Evolutionary conservation across 2,888 invertebrate genomes (phyloP), one percentile per base, ranked within the genome.

Genomic region (Rambutsinella grinnellia): DNA sequence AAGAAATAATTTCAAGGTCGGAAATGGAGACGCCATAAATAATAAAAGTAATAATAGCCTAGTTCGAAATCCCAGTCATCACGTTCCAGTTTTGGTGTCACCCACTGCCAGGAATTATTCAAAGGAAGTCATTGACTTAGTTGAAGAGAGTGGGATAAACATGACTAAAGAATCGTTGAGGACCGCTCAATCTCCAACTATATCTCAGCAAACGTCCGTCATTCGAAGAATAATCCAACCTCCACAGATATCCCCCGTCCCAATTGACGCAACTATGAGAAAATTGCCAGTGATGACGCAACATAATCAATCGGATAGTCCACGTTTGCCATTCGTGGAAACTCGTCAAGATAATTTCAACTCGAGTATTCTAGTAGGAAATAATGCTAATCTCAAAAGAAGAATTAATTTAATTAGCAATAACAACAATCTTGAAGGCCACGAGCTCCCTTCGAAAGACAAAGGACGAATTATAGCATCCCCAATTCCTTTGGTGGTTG

Each of bases 161-260:
- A 44, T 46, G 46, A 28, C 21, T 2, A 56, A 49, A 26, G 71
- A 71, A 49, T 44, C 63, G 1, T 28, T 49, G 15, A 5, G 53
- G 21, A 19, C 36, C 1, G 62, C 21, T 1, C 28, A 56, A 1
- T 47, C 71, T 0, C 56, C 62, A 49, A 56, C 47, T 24, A 10
- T 63, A 26, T 28, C 57, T 17, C 72, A 65, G 1, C 65, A 72
- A 60, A 66, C 72, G 13, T 60, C 72, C 5, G 72, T 72, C 17
- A 72, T 72, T 24, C 72, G 72, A 8, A 28, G 66, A 46, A 49
- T 66, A 36, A 65, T n/a, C n/a, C n/a, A 65, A 21, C 71, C 62
- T n/a, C 62, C 62, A 36, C 36, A 23, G n/a, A 1, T 24, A n/a
- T 17, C 24, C 51, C n/a, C 13, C 61, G 17, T 8, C 58, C 49